These are phyloP conservation scores for Drosophila parabipectinata DNA, from an alignment of 1,140 invertebrate genomes.

Conservation along the genomic window DNA sequence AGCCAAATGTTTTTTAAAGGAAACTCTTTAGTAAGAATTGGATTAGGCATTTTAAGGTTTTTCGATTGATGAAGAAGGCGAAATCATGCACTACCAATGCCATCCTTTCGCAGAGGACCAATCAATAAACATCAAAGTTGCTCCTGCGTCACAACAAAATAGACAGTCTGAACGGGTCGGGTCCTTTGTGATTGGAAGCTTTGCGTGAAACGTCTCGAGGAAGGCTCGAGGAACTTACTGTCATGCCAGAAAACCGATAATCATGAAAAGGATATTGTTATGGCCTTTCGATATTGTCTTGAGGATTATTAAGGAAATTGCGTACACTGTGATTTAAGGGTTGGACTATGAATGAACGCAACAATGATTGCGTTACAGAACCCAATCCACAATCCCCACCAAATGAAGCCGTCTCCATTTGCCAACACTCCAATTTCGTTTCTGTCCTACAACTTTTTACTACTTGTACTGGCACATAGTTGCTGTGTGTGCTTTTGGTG, in stretches of 20 bases:
- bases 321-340: slow-evolving; percentile 82
- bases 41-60: background rate
- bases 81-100: slow-evolving; percentile 2
- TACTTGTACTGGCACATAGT: slow-evolving; percentile 50
- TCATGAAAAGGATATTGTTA: slow-evolving; percentile 84
- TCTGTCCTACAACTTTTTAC: slow-evolving; percentile 58
- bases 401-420: slow-evolving; percentile 69
- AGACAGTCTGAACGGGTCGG: slow-evolving; percentile 40
- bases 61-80: too few species aligned
- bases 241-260: slow-evolving; percentile 66
- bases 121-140: slow-evolving; percentile 72
- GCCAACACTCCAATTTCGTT: slow-evolving; percentile 33
- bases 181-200: slow-evolving; percentile 18
- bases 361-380: slow-evolving; percentile 52
- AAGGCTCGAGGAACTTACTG: slow-evolving; percentile 17
- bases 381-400: slow-evolving; percentile 17
- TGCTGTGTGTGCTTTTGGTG: slow-evolving; percentile 66
- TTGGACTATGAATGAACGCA: slow-evolving; percentile 75
- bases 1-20: slow-evolving; percentile 14
- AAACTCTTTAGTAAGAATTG: background rate
- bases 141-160: slow-evolving; percentile 54
- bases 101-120: slow-evolving; percentile 71
- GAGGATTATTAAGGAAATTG: slow-evolving; percentile 83
- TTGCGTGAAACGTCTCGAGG: slow-evolving; percentile 10
- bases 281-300: slow-evolving; percentile 81